Percentiles rank a stretch among this genome's conserved stretches.
phyloP scores from a whole-genome alignment of 2,888 invertebrate genomes.

The Drosophila engyochracea region DNA sequence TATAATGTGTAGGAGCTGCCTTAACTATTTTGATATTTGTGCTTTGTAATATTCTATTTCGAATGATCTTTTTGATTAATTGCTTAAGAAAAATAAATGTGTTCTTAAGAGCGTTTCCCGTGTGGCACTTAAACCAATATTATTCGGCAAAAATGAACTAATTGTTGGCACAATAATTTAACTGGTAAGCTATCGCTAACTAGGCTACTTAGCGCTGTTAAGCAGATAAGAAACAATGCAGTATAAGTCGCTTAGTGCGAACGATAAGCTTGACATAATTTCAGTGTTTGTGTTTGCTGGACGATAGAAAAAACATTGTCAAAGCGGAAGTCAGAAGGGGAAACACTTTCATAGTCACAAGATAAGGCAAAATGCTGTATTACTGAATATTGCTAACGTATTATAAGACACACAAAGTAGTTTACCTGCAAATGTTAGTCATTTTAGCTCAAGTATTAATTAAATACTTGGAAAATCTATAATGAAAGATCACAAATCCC shows the following conservation, averaged over 20 bases:
- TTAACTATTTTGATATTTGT: too few species aligned
- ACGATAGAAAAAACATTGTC: slow-evolving; percentile 42
- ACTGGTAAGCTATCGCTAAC: slow-evolving; percentile 36
- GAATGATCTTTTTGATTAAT: not conserved
- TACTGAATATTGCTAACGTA: not conserved
- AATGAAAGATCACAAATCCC: slow-evolving; percentile 14
- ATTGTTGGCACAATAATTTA: slow-evolving; percentile 2
- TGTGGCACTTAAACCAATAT: slow-evolving; percentile 13
- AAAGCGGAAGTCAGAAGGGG: slow-evolving; percentile 29
- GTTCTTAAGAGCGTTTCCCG: slow-evolving; percentile 7
- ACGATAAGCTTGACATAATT: slow-evolving; percentile 67
- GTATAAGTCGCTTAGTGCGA: slow-evolving; percentile 9
- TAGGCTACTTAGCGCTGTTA: slow-evolving; percentile 4
- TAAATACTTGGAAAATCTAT: slow-evolving; percentile 11
- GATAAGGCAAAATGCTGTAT: slow-evolving; percentile 3
- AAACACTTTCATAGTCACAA: not conserved
- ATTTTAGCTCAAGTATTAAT: too few species aligned
- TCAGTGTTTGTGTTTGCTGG: slow-evolving; percentile 20
- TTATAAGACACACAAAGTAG: not conserved
- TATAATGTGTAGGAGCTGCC: not conserved
- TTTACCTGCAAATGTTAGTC: not conserved
- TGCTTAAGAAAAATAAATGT: slow-evolving; percentile 1
- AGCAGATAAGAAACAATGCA: slow-evolving; percentile 35
- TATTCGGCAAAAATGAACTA: slow-evolving; percentile 26
- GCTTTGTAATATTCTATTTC: not conserved